Evolutionary conservation across 1,140 invertebrate genomes (phyloP).

Genomic region (Anastrepha obliqua): DNA sequence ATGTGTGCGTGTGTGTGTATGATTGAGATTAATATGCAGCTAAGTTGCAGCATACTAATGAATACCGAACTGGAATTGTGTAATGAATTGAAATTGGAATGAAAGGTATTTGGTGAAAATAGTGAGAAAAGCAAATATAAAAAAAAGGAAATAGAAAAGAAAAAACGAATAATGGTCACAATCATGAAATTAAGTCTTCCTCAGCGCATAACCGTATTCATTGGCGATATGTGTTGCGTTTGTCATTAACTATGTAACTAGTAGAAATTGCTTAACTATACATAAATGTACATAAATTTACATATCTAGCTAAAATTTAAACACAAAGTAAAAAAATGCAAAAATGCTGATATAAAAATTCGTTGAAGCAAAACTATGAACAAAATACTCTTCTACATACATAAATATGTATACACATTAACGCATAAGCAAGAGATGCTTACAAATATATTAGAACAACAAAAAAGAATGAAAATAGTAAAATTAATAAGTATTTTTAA

Average conservation of each 20-base stretch:
- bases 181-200: slow-evolving; percentile 75
- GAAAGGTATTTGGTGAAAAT: neutral
- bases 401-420: neutral
- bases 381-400: neutral
- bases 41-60: neutral
- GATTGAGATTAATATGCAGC: slow-evolving; percentile 5
- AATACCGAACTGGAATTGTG: slow-evolving; percentile 7
- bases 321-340: neutral
- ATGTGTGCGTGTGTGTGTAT: neutral
- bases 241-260: slow-evolving; percentile 58
- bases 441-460: neutral
- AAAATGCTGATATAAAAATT: neutral
- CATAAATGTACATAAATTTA: neutral
- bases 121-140: neutral
- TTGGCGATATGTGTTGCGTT: slow-evolving; percentile 64
- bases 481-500: neutral
- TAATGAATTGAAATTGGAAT: slow-evolving; percentile 23
- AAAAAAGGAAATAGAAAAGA: neutral
- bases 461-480: neutral
- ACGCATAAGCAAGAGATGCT: neutral
- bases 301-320: neutral
- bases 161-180: slow-evolving; percentile 68
- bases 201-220: slow-evolving; percentile 65
- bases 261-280: slow-evolving; percentile 30
- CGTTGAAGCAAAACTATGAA: neutral